Evolutionary conservation across 2,797 vertebrate genomes (phyloP).

Genomic region (Danio choprae): DNA sequence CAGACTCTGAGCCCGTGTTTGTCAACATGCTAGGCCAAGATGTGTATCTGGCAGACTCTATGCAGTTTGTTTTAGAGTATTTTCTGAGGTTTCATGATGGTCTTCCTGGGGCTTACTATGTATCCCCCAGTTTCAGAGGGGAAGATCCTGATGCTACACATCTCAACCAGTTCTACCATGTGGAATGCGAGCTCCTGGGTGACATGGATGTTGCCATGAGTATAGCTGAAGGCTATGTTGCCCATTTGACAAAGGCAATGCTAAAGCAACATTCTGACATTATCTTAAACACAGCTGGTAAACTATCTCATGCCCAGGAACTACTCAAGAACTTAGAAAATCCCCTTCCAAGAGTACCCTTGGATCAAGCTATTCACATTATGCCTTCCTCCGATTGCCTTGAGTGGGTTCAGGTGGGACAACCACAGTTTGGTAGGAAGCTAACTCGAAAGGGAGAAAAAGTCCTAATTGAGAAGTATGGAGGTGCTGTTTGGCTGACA

Average conservation of each 20-base stretch:
- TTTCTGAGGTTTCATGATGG: constrained; percentile 82
- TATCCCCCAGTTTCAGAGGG: constrained; percentile 82
- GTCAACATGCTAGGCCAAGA: constrained; percentile 79
- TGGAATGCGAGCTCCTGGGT: constrained; percentile 82
- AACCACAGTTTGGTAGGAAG: constrained; percentile 80
- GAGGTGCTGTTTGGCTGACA: constrained; percentile 80
- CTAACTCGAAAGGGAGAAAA: constrained; percentile 81
- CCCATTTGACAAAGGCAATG: constrained; percentile 76
- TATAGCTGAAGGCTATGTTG: constrained; percentile 77
- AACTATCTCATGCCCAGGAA: constrained; percentile 69
- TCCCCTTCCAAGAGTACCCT: constrained; percentile 75
- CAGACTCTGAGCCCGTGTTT: constrained; percentile 82
- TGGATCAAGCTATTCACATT: constrained; percentile 79
- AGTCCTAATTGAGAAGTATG: constrained; percentile 77
- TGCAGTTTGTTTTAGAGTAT: constrained; percentile 85
- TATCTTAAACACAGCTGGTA: constrained; percentile 75
- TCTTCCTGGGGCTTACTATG: constrained; percentile 78
- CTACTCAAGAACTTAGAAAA: constrained; percentile 73
- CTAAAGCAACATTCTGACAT: constrained; percentile 76
- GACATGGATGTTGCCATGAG: constrained; percentile 79
- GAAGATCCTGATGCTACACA: constrained; percentile 83
- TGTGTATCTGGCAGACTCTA: constrained; percentile 82
- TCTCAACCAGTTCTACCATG: constrained; percentile 84
- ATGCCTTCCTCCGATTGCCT: constrained; percentile 79
- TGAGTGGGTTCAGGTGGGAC: constrained; percentile 80